Evolutionary conservation across 2,797 vertebrate species (phyloP).

Genomic region (Sardinella longiceps): DNA sequence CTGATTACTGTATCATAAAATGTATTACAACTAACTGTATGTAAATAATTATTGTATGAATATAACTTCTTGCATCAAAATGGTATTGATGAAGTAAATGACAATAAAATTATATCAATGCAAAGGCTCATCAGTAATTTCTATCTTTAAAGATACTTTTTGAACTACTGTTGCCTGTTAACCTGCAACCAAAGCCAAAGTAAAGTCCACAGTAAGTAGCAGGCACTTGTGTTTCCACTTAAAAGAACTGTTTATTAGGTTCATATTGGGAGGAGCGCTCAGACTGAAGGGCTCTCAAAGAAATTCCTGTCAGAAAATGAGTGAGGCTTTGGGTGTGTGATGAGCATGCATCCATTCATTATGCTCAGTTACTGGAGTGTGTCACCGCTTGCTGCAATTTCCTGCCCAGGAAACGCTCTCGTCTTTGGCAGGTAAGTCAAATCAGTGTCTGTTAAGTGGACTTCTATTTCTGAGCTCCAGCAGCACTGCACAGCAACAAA

Average conservation of each 20-base stretch:
- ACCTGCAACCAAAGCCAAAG: neutral
- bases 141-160: neutral
- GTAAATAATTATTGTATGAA: neutral
- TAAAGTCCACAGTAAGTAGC: neutral
- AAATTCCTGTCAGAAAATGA: slow-evolving; percentile 25
- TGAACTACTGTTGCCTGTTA: neutral
- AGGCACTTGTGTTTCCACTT: neutral
- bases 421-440: slow-evolving; percentile 10
- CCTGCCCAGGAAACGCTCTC: neutral
- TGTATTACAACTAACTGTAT: too few species aligned
- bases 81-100: neutral
- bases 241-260: neutral
- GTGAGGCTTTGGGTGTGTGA: slow-evolving; percentile 19
- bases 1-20: too few species aligned
- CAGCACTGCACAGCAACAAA: slow-evolving; percentile 31
- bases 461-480: slow-evolving; percentile 30
- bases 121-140: neutral
- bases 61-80: neutral
- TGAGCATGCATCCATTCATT: slow-evolving; percentile 27
- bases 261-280: neutral
- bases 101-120: neutral
- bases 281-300: slow-evolving; percentile 17
- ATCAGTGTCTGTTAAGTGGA: slow-evolving; percentile 25
- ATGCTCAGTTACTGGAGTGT: slow-evolving; percentile 22
- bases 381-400: slow-evolving; percentile 14